A percentile compares a stretch with the other conserved stretches of the same genome.
phyloP scores from a whole-genome alignment of 2,888 invertebrate genomes.

The Polydrusus tereticollis region DNA sequence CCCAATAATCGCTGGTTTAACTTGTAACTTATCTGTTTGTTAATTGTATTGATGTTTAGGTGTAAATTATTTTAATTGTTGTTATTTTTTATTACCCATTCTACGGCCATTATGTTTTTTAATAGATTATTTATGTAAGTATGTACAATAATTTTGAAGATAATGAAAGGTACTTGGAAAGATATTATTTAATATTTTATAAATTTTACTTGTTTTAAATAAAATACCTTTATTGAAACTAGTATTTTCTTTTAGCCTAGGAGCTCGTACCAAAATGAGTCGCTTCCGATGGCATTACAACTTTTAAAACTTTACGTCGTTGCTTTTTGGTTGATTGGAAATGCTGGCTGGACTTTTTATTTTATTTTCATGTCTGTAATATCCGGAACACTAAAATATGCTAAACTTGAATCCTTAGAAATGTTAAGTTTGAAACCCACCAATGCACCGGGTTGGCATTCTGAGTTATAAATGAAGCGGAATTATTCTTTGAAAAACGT shows the following conservation, averaged over 20 bases:
- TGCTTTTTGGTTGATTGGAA: too few species aligned
- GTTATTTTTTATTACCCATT: not conserved
- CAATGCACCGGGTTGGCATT: slow-evolving; percentile 18
- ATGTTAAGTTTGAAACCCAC: too few species aligned
- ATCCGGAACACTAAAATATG: too few species aligned
- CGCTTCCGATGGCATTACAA: too few species aligned
- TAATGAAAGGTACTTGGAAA: too few species aligned
- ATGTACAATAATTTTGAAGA: not conserved
- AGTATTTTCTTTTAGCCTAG: not conserved
- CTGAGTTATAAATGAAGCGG: slow-evolving; percentile 26
- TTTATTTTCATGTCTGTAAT: too few species aligned
- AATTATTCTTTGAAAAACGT: slow-evolving; percentile 27
- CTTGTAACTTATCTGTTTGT: not conserved
- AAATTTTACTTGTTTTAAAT: not conserved
- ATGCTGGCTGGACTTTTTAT: too few species aligned
- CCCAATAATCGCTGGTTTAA: not conserved
- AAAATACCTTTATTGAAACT: not conserved
- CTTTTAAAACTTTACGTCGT: too few species aligned
- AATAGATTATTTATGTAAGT: too few species aligned
- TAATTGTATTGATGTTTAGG: not conserved
- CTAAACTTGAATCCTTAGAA: too few species aligned
- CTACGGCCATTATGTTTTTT: not conserved
- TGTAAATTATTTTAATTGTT: not conserved
- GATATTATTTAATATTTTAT: not conserved
- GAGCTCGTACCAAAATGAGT: not conserved